These are phyloP conservation scores for Montipora sp. DNA, from an alignment of 64 coral and sea anemone species.

Conservation along the genomic window DNA sequence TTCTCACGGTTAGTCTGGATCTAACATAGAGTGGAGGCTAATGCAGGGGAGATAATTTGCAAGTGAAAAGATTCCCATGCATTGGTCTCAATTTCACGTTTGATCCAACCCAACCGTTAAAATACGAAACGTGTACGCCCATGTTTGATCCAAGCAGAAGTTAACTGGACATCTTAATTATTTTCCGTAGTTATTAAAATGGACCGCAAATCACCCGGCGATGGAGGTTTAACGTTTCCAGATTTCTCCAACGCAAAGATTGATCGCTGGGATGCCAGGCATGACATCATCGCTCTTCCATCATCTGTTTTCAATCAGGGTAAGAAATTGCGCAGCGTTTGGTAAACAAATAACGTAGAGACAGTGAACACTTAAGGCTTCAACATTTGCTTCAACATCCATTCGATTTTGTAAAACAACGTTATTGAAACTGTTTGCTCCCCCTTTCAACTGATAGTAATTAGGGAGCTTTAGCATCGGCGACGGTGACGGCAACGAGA, in stretches of 20 bases:
- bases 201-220: constrained; percentile 79
- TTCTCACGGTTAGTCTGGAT: too few species aligned
- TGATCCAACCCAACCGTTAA: too few species aligned
- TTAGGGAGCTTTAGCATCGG: too few species aligned
- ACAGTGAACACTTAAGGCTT: neutral
- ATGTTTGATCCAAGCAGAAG: neutral
- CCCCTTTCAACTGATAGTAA: too few species aligned
- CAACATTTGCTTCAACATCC: neutral
- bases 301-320: constrained; percentile 81
- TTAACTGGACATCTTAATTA: neutral
- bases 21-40: too few species aligned
- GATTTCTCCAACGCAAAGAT: constrained; percentile 83
- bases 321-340: neutral
- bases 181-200: constrained; percentile 74
- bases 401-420: too few species aligned
- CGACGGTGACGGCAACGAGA: too few species aligned
- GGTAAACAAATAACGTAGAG: neutral
- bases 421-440: too few species aligned
- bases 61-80: too few species aligned
- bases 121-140: too few species aligned
- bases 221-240: constrained; percentile 78
- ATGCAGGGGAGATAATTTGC: too few species aligned
- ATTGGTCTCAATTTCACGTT: too few species aligned
- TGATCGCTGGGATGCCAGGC: constrained; percentile 77
- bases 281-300: constrained; percentile 86